phyloP scores from a whole-genome alignment of 2,888 invertebrate genomes.

The Diploptera punctata region DNA sequence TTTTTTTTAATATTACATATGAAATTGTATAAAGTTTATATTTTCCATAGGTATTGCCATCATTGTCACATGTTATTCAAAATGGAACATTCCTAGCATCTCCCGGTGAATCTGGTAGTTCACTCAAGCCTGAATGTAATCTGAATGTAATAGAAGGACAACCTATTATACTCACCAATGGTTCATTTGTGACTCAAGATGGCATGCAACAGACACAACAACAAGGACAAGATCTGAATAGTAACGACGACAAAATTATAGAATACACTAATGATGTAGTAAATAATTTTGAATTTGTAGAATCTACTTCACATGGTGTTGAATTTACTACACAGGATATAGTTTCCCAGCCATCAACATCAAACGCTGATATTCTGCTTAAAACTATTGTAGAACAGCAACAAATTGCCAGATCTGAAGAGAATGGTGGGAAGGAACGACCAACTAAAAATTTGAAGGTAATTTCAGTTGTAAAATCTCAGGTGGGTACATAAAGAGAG shows the following conservation, averaged over 20 bases:
- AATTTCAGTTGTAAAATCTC: too few species aligned
- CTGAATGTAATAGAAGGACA: constrained; percentile 26
- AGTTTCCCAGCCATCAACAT: background rate
- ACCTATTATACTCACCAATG: constrained; percentile 29
- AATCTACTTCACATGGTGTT: background rate
- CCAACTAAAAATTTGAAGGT: background rate
- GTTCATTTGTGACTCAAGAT: constrained; percentile 2
- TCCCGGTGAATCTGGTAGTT: background rate
- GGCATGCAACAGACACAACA: background rate
- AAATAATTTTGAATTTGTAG: background rate
- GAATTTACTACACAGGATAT: background rate
- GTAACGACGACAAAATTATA: background rate
- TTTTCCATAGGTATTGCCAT: constrained; percentile 7
- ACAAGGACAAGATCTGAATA: background rate
- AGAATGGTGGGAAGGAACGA: background rate
- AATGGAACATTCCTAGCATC: constrained; percentile 21
- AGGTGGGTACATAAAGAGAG: too few species aligned
- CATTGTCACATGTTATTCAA: constrained; percentile 17
- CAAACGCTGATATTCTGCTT: background rate
- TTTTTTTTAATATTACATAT: too few species aligned
- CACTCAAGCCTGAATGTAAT: background rate
- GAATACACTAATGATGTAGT: background rate
- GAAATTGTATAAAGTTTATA: too few species aligned
- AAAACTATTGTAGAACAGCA: background rate
- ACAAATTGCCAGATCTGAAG: background rate